These are phyloP conservation scores for Spinus olivaceus DNA, from an alignment of 2,797 vertebrate genomes.

Conservation along the genomic window DNA sequence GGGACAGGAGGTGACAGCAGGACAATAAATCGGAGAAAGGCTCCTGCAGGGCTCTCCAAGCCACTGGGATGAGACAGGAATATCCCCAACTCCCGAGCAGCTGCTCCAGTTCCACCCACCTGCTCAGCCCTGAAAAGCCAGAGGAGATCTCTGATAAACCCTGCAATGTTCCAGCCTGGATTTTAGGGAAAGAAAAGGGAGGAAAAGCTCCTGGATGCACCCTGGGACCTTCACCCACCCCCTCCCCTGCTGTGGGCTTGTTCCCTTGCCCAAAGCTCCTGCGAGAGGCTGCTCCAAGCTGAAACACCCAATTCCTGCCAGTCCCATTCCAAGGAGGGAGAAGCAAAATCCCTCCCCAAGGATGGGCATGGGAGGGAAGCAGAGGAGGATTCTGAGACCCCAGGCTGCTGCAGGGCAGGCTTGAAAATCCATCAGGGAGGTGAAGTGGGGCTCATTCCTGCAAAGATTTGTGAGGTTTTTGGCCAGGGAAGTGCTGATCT, in stretches of 20 bases:
- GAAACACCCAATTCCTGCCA: background rate
- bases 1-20: background rate
- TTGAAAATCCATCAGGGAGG: background rate
- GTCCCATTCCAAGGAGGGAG: background rate
- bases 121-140: accelerated
- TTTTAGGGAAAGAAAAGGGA: background rate
- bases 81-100: background rate
- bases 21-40: background rate
- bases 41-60: background rate
- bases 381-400: background rate
- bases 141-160: background rate
- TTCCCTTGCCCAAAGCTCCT: background rate
- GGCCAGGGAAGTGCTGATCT: background rate
- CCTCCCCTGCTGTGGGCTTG: background rate
- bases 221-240: background rate
- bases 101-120: background rate
- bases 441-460: background rate
- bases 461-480: accelerated
- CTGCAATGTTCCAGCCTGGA: background rate
- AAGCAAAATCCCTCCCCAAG: background rate
- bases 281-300: background rate
- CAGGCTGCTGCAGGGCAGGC: background rate
- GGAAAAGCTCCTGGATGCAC: accelerated
- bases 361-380: background rate
- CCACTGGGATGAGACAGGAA: background rate